Conservation (phyloP, 2,797 vertebrate species). For the Rhinogobio ventralis region DNA sequence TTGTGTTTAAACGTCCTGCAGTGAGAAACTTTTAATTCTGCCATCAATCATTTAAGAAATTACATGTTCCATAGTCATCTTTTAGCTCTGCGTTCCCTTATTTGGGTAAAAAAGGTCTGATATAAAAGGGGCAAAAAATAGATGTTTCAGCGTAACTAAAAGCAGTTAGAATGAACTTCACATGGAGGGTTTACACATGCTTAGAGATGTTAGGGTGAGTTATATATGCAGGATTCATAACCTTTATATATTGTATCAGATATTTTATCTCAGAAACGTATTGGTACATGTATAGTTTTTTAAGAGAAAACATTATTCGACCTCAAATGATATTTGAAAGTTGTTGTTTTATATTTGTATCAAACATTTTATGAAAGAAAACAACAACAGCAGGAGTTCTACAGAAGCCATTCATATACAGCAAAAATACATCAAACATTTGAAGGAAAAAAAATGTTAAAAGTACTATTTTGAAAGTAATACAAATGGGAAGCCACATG, state of each 20-base stretch:
- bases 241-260: background rate
- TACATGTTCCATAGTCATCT: background rate
- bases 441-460: background rate
- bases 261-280: background rate
- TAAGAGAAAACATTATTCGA: background rate
- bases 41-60: conserved; percentile 4
- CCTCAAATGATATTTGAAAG: background rate
- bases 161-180: background rate
- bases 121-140: conserved; percentile 30
- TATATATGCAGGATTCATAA: background rate
- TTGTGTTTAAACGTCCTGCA: background rate
- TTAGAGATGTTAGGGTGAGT: background rate
- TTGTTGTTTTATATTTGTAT: background rate
- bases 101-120: conserved; percentile 10
- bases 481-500: background rate
- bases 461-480: background rate
- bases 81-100: background rate
- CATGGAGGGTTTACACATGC: background rate
- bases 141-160: background rate
- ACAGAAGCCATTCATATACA: background rate
- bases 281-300: background rate
- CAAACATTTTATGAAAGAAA: background rate
- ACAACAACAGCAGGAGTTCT: background rate
- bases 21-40: background rate
- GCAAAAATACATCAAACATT: conserved; percentile 4